Evolutionary conservation across 2,797 vertebrate species (phyloP).

Genomic region (Galaxias olidus): DNA sequence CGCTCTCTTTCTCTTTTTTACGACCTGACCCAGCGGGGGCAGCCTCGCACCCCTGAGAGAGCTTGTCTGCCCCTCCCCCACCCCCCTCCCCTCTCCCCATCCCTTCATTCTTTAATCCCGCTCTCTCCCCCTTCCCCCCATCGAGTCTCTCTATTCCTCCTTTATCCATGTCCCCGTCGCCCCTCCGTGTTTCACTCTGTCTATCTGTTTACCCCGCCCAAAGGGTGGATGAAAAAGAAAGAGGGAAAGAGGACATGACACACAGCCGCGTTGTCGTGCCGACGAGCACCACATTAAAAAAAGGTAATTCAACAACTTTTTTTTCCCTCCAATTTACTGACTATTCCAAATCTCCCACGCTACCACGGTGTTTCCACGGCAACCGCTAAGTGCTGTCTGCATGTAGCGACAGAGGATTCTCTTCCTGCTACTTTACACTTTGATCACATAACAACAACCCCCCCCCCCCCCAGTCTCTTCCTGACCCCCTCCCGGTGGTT

Average conservation of each 20-base stretch:
- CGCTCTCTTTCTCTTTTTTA: not conserved
- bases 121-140: not conserved
- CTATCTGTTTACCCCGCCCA: slow-evolving; percentile 7
- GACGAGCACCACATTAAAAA: slow-evolving; percentile 66
- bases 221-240: slow-evolving; percentile 22
- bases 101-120: too few species aligned
- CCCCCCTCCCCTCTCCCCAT: not conserved
- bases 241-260: slow-evolving; percentile 11
- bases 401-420: slow-evolving; percentile 21
- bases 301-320: slow-evolving; percentile 66
- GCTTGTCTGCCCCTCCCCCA: slow-evolving; percentile 19
- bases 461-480: slow-evolving; percentile 14
- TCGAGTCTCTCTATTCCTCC: slow-evolving; percentile 1
- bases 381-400: slow-evolving; percentile 44
- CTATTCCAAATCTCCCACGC: slow-evolving; percentile 23
- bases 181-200: too few species aligned
- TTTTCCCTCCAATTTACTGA: slow-evolving; percentile 68
- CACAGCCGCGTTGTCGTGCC: slow-evolving; percentile 43
- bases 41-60: slow-evolving; percentile 1
- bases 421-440: not conserved
- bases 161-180: slow-evolving; percentile 1
- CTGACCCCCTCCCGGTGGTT: slow-evolving; percentile 4
- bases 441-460: slow-evolving; percentile 18
- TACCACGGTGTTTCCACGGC: slow-evolving; percentile 68
- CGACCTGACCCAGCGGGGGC: slow-evolving; percentile 10